Conservation (phyloP, 2,888 invertebrate species). For the Auanema freiburgensis region DNA sequence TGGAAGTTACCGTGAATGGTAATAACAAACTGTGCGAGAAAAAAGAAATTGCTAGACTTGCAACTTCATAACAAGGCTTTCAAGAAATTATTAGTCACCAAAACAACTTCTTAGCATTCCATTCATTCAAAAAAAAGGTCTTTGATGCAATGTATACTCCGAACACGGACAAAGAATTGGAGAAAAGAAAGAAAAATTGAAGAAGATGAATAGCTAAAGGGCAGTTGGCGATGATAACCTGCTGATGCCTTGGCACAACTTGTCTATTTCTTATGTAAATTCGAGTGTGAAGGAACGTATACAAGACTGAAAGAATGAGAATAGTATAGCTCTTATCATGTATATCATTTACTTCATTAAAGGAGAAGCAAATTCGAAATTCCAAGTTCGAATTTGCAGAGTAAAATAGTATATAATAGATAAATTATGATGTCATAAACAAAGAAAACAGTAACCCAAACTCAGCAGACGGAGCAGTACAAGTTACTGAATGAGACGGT, state of each 20-base stretch:
- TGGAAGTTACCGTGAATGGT: neutral
- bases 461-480: too few species aligned
- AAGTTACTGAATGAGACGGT: too few species aligned
- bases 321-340: neutral
- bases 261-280: neutral
- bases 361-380: neutral
- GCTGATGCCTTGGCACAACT: neutral
- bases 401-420: too few species aligned
- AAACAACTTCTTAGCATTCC: neutral
- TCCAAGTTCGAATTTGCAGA: neutral
- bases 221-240: neutral
- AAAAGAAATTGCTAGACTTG: conserved; percentile 9
- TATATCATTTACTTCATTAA: conserved; percentile 4
- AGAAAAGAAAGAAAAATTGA: conserved; percentile 6
- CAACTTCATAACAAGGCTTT: conserved; percentile 5
- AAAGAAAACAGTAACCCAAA: too few species aligned
- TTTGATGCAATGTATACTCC: conserved; percentile 4
- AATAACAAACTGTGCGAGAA: neutral
- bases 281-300: conserved; percentile 1
- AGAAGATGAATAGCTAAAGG: conserved; percentile 6
- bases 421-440: too few species aligned
- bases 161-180: conserved; percentile 6
- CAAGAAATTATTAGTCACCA: neutral
- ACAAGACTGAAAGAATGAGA: neutral
- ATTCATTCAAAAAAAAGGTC: neutral